Evolutionary conservation across 2,888 invertebrate species (phyloP), one percentile per base, ranked within the genome.

Genomic region (Andrena camellia): DNA sequence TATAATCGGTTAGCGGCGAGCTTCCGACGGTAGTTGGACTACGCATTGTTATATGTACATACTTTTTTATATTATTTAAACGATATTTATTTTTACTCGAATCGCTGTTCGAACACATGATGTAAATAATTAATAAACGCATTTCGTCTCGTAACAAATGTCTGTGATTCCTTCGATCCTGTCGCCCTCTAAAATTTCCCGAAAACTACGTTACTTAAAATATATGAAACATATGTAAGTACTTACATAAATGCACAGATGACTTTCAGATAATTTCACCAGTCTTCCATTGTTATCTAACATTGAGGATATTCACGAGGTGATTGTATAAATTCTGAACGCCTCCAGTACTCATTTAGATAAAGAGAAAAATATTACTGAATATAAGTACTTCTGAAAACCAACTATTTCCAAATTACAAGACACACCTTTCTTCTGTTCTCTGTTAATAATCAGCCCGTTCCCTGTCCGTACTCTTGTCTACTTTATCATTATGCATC

Each of bases 1-100:
- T 89, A 89, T 88, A 73, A 88, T 85, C 78, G 68, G 74, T 84
- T 87, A 79, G 68, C 78, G 52, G 52, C 76, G 72, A 73, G 80
- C 80, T 82, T 72, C 78, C 83, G 86, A 70, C 76, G 78, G 68
- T 79, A 85, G 81, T 81, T 82, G 70, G 67, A 86, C 74, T 85
- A 83, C 69, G 79, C 77, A 84, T 90, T 87, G 89, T 91, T 90
- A 82, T 86, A 81, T 90, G 89, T 91, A 92, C 74, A 92, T 91
- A 92, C 72, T 86, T 90, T 84, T 87, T 87, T 85, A 73, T 73
- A 87, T 90, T 90, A 90, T 91, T 92, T 88, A 86, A 89, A 87
- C 80, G 48, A 87, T 88, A 91, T 92, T 90, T 90, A 89, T 91
- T 91, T 91, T 89, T 88, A 88, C 85, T 84, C 80, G 77, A 84